Evolutionary conservation across 2,113 vertebrate species (phyloP).

Genomic region (Colaptes auratus): DNA sequence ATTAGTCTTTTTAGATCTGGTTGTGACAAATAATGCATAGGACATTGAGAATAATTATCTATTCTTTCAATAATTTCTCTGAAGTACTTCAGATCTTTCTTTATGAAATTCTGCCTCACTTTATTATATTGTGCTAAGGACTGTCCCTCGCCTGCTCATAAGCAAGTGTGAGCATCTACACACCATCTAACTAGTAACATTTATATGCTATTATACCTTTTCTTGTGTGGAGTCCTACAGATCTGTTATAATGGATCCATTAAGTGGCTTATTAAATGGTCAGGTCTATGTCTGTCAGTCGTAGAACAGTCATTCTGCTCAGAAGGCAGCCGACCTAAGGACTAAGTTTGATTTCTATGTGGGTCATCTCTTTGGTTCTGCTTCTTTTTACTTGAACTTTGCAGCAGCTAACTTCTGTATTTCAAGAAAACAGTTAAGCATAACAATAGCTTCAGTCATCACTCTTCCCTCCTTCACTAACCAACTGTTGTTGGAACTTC

Average conservation of each 20-base stretch:
- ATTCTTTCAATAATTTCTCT: not conserved
- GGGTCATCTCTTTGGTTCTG: not conserved
- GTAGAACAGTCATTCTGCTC: not conserved
- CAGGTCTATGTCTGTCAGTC: not conserved
- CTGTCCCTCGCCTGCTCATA: not conserved
- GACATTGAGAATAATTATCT: not conserved
- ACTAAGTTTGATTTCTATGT: not conserved
- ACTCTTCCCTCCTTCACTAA: not conserved
- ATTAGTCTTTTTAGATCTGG: not conserved
- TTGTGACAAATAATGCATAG: not conserved
- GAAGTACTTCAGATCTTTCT: not conserved
- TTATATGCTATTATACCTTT: not conserved
- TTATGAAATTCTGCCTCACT: not conserved
- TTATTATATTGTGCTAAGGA: not conserved
- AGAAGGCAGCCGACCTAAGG: not conserved
- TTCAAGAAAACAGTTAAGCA: not conserved
- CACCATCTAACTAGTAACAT: not conserved
- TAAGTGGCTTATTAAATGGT: not conserved
- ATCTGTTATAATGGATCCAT: not conserved
- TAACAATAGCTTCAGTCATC: not conserved
- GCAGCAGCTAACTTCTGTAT: not conserved
- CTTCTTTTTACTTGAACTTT: not conserved
- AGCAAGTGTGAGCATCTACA: not conserved
- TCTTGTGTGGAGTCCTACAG: not conserved
- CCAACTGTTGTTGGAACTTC: not conserved